Evolutionary conservation across 2,797 vertebrate genomes (phyloP).

Genomic region (Lacerta agilis): DNA sequence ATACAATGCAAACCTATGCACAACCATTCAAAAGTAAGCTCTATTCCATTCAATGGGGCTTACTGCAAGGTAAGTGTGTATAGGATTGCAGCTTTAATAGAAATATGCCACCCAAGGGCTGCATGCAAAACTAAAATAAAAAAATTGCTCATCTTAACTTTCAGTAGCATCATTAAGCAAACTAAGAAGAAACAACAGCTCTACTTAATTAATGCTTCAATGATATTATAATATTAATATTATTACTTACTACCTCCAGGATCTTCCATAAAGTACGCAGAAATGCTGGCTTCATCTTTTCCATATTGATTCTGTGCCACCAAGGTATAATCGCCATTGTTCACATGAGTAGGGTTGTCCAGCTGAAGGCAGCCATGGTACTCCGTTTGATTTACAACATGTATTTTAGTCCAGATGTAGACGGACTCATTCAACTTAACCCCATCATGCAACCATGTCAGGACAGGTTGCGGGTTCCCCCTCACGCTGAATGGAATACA

Average conservation of each 20-base stretch:
- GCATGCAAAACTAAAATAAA: background rate
- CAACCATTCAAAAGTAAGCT: too few relatives aligned
- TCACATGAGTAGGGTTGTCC: constrained; percentile 94
- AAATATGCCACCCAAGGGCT: background rate
- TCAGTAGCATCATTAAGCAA: constrained; percentile 8
- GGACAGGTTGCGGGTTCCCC: constrained; percentile 88
- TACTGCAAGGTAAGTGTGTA: too few relatives aligned
- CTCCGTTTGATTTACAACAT: constrained; percentile 90
- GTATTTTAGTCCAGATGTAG: constrained; percentile 92
- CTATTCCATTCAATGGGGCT: too few relatives aligned
- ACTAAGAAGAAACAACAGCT: background rate
- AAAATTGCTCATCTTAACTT: background rate
- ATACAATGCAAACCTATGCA: background rate
- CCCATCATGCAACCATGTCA: constrained; percentile 88
- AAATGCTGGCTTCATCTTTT: constrained; percentile 82
- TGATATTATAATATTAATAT: background rate
- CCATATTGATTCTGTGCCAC: constrained; percentile 87
- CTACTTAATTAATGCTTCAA: background rate
- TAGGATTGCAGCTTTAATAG: background rate
- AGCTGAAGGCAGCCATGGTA: constrained; percentile 97
- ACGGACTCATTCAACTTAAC: constrained; percentile 82
- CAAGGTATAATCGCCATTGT: constrained; percentile 93
- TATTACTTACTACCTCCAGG: constrained; percentile 86
- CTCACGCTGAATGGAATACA: constrained; percentile 97
- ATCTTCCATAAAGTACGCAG: constrained; percentile 91